Evolutionary conservation across 2,888 invertebrate species (phyloP).

Genomic region (Thereva nobilitata): DNA sequence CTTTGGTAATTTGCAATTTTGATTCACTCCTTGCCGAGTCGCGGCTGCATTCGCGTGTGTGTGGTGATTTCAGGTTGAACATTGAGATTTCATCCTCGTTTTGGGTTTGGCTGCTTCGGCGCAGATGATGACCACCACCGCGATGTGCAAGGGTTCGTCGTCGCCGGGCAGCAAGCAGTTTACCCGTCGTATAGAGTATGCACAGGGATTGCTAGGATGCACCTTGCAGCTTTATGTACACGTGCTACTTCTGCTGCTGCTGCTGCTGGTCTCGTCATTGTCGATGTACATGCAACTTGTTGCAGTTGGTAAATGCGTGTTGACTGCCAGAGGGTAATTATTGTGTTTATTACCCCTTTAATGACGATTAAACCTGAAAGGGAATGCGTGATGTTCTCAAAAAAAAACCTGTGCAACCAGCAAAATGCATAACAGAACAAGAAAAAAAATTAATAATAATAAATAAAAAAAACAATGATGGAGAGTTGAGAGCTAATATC

Average conservation of each 20-base stretch:
- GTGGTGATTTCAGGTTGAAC: slow-evolving; percentile 27
- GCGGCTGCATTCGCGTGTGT: slow-evolving; percentile 23
- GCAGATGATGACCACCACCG: slow-evolving; percentile 7
- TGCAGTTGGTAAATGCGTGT: slow-evolving; percentile 17
- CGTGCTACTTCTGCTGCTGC: background rate
- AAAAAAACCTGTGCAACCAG: background rate
- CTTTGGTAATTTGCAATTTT: slow-evolving; percentile 18
- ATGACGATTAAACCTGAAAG: slow-evolving; percentile 16
- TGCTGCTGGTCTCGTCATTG: background rate
- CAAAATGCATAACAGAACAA: slow-evolving; percentile 1
- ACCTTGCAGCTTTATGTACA: slow-evolving; percentile 24
- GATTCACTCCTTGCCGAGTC: slow-evolving; percentile 8
- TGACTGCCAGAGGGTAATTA: slow-evolving; percentile 17
- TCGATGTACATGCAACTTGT: slow-evolving; percentile 4
- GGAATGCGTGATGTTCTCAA: background rate
- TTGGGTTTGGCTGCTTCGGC: slow-evolving; percentile 3
- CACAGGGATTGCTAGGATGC: slow-evolving; percentile 17
- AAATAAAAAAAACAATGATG: background rate
- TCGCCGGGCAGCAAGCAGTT: background rate
- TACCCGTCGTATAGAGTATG: background rate
- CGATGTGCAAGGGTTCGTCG: background rate
- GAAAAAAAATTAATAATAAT: too few species aligned
- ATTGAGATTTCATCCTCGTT: slow-evolving; percentile 1
- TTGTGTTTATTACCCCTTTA: slow-evolving; percentile 25
- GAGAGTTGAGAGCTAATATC: slow-evolving; percentile 7